Conservation (phyloP, 1,140 invertebrate genomes). For the Drosophila equinoxialis region DNA sequence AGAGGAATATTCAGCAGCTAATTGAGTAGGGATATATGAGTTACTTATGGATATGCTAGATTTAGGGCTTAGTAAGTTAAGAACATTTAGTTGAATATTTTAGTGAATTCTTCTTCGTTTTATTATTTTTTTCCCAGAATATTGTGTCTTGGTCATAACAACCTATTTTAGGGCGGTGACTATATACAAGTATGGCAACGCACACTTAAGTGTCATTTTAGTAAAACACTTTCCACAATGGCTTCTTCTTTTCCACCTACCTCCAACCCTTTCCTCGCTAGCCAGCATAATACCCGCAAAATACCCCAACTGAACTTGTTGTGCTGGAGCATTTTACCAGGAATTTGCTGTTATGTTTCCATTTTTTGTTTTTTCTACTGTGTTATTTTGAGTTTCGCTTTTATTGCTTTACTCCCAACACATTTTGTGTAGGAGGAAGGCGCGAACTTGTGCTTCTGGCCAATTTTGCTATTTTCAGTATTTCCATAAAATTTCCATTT, state of each 20-base stretch:
- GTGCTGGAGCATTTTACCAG: background rate
- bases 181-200: too few relatives aligned
- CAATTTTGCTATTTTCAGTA: slow-evolving; percentile 48
- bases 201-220: background rate
- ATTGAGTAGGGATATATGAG: background rate
- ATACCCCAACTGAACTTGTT: background rate
- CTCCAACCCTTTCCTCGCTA: background rate
- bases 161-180: background rate
- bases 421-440: slow-evolving; percentile 10
- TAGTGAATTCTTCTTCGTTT: too few relatives aligned
- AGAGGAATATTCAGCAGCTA: background rate
- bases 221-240: background rate
- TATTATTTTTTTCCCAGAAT: background rate
- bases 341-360: background rate
- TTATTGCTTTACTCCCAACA: background rate
- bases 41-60: too few relatives aligned
- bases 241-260: background rate
- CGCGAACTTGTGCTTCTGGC: slow-evolving; percentile 36
- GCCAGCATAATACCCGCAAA: background rate
- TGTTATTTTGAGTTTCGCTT: slow-evolving; percentile 10
- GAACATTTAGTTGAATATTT: too few relatives aligned
- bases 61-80: too few relatives aligned
- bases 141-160: background rate
- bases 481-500: slow-evolving; percentile 74
- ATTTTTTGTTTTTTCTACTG: background rate